phyloP scores from a whole-genome alignment of 2,113 vertebrate genomes.

The Dipodomys merriami region DNA sequence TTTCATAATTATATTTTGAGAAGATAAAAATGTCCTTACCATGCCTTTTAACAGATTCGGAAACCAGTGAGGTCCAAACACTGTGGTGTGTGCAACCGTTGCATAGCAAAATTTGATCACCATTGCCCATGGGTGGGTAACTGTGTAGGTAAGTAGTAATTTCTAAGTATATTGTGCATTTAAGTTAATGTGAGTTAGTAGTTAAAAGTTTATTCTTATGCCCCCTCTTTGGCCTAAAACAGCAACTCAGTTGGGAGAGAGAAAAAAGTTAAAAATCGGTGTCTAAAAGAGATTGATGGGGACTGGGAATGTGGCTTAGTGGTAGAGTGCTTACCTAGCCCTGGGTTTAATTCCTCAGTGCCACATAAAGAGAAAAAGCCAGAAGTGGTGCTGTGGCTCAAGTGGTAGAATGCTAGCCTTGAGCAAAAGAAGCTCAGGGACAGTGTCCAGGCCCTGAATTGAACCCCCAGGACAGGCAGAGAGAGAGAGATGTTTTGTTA shows the following conservation, averaged over 20 bases:
- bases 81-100: constrained; percentile 98
- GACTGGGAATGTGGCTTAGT: too few relatives aligned
- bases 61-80: constrained; percentile 99
- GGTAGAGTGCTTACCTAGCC: too few relatives aligned
- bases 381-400: too few relatives aligned
- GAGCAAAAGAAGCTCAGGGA: too few relatives aligned
- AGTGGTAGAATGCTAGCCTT: too few relatives aligned
- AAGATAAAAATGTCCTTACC: constrained; percentile 51
- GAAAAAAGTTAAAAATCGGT: not conserved
- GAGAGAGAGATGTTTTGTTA: not conserved
- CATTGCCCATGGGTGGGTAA: constrained; percentile 99
- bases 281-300: not conserved
- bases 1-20: constrained; percentile 43
- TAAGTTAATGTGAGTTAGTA: constrained; percentile 39
- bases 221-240: not conserved
- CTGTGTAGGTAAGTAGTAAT: constrained; percentile 93
- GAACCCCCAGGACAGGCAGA: too few relatives aligned
- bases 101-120: constrained; percentile 99
- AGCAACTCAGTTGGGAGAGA: not conserved
- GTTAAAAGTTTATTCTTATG: constrained; percentile 12
- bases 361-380: too few relatives aligned
- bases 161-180: constrained; percentile 46
- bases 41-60: constrained; percentile 91
- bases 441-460: too few relatives aligned
- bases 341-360: too few relatives aligned